A percentile compares a stretch with the other conserved stretches of the same genome.
Evolutionary conservation across 1,140 invertebrate species (phyloP).

Genomic region (Drosophila novamexicana): DNA sequence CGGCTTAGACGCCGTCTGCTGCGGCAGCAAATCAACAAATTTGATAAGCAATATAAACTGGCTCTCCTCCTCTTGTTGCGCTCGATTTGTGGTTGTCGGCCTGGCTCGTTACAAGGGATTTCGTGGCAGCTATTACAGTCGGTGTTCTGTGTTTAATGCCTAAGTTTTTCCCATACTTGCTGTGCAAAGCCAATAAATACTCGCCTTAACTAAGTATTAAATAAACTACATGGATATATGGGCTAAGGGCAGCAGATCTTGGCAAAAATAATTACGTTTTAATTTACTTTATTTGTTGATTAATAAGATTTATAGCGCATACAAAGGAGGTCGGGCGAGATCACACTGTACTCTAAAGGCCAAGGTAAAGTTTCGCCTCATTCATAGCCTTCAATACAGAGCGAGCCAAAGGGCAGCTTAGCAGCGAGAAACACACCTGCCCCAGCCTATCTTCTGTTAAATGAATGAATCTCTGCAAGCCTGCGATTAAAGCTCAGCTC

Average conservation of each 20-base stretch:
- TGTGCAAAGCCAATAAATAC: constrained; percentile 7
- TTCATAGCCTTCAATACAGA: background rate
- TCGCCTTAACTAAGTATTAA: constrained; percentile 26
- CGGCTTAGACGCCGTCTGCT: constrained; percentile 68
- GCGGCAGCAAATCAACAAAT: constrained; percentile 79
- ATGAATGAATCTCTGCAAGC: background rate
- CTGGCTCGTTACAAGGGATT: constrained; percentile 72
- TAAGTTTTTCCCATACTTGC: constrained; percentile 17
- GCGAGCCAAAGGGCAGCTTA: background rate
- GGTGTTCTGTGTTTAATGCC: constrained; percentile 26
- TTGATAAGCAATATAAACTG: constrained; percentile 78
- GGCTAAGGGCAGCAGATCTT: background rate
- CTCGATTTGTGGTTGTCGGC: constrained; percentile 4
- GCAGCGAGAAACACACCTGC: too few relatives aligned
- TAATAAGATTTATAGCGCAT: too few relatives aligned
- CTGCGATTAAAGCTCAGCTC: background rate
- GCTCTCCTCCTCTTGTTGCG: constrained; percentile 13
- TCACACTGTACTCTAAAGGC: too few relatives aligned
- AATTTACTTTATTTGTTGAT: constrained; percentile 1
- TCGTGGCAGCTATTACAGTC: constrained; percentile 42
- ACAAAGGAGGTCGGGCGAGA: too few relatives aligned
- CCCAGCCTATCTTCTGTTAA: too few relatives aligned
- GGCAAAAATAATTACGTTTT: constrained; percentile 15
- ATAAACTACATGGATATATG: constrained; percentile 18
- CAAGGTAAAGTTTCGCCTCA: too few relatives aligned